Evolutionary conservation across 1,140 invertebrate species (phyloP).

Genomic region (Galleria mellonella): DNA sequence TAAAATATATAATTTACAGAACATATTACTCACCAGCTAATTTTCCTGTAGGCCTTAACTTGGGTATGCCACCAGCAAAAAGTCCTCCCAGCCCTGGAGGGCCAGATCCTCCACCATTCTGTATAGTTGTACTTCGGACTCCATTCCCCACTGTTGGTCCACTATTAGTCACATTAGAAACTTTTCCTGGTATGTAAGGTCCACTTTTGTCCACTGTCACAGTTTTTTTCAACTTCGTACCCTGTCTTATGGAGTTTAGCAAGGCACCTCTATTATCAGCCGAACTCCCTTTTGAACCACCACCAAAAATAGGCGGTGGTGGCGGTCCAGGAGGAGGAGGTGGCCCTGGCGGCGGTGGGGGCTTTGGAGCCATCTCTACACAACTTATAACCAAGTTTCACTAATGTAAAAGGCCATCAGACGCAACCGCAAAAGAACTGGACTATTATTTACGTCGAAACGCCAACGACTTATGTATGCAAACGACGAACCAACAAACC

Average conservation of each 20-base stretch:
- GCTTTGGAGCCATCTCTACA: conserved; percentile 41
- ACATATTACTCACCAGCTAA: conserved; percentile 46
- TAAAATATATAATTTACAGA: no score
- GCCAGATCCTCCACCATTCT: conserved; percentile 68
- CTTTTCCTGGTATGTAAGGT: conserved; percentile 81
- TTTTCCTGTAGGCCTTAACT: conserved; percentile 85
- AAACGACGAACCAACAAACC: conserved; percentile 8
- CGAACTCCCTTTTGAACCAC: conserved; percentile 66
- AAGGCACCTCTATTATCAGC: conserved; percentile 80
- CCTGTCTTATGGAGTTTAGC: conserved; percentile 88
- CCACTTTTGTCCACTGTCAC: conserved; percentile 92
- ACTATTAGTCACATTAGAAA: conserved; percentile 31
- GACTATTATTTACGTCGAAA: conserved; percentile 7
- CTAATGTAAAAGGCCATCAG: conserved; percentile 37
- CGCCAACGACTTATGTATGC: conserved; percentile 9
- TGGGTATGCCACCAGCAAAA: conserved; percentile 91
- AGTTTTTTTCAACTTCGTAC: conserved; percentile 88
- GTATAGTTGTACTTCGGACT: conserved; percentile 55
- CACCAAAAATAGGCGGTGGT: conserved; percentile 79
- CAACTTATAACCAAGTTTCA: conserved; percentile 13
- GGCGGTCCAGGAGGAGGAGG: conserved; percentile 76
- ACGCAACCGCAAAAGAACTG: conserved; percentile 9
- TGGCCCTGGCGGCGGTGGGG: conserved; percentile 75
- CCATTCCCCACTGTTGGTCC: conserved; percentile 41
- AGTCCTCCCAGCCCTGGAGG: conserved; percentile 82